Evolutionary conservation across 2,113 vertebrate genomes (phyloP).

Genomic region (Anguilla rostrata): DNA sequence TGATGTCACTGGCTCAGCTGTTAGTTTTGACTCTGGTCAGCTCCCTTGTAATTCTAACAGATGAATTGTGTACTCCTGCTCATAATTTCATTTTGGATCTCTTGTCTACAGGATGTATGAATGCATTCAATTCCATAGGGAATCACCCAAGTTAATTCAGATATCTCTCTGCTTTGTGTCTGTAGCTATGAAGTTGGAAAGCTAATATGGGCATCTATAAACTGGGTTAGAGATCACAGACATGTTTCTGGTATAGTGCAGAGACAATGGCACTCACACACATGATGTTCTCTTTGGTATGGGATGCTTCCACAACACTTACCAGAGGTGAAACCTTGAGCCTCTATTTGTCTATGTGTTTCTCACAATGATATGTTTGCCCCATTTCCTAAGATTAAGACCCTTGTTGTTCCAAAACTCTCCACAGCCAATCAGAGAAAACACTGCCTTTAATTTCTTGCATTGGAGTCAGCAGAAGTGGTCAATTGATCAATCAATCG

Average conservation of each 20-base stretch:
- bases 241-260: neutral
- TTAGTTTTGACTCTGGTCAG: conserved; percentile 36
- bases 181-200: neutral
- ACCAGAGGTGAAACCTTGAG: neutral
- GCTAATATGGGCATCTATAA: neutral
- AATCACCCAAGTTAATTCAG: neutral
- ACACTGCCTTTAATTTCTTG: neutral
- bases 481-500: neutral
- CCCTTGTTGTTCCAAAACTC: neutral
- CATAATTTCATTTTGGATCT: neutral
- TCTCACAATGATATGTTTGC: neutral
- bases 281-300: neutral
- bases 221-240: neutral
- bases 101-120: neutral
- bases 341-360: neutral
- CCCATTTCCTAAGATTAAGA: neutral
- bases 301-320: neutral
- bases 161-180: neutral
- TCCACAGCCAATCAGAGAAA: neutral
- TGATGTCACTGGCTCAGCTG: conserved; percentile 39
- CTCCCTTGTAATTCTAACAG: neutral
- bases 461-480: neutral
- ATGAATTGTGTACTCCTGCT: neutral
- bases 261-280: neutral
- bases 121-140: neutral